These are phyloP conservation scores for Gymnobelideus leadbeateri DNA, from an alignment of 2,113 vertebrate genomes.

Conservation along the genomic window DNA sequence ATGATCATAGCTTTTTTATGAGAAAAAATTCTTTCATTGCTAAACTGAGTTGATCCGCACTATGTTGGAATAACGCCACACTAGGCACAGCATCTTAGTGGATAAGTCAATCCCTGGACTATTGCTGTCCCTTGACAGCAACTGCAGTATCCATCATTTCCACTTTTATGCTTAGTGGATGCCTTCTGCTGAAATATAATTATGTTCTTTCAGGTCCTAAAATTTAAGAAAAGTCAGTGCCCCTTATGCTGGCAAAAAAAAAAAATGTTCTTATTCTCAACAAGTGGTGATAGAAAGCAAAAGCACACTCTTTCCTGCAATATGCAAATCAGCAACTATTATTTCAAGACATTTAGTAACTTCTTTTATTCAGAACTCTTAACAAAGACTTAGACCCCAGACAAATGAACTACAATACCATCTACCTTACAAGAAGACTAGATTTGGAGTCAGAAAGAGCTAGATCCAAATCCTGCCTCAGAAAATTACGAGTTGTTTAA, in stretches of 20 bases:
- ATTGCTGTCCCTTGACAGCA: neutral
- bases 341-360: neutral
- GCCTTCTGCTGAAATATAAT: neutral
- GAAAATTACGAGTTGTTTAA: neutral
- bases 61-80: no score
- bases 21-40: no score
- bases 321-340: neutral
- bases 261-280: neutral
- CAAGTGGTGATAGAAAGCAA: neutral
- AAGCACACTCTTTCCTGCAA: neutral
- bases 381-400: neutral
- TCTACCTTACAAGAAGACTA: no score
- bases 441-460: neutral
- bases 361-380: neutral
- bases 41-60: no score
- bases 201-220: neutral
- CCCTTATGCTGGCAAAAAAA: neutral
- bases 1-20: no score
- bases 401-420: neutral
- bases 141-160: neutral
- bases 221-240: neutral
- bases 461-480: neutral
- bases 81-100: no score
- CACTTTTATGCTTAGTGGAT: neutral
- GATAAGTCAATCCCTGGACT: neutral